Evolutionary conservation across 2,888 invertebrate species (phyloP), one percentile per base, ranked within the genome.

Genomic region (Amblyjoppa proteus): DNA sequence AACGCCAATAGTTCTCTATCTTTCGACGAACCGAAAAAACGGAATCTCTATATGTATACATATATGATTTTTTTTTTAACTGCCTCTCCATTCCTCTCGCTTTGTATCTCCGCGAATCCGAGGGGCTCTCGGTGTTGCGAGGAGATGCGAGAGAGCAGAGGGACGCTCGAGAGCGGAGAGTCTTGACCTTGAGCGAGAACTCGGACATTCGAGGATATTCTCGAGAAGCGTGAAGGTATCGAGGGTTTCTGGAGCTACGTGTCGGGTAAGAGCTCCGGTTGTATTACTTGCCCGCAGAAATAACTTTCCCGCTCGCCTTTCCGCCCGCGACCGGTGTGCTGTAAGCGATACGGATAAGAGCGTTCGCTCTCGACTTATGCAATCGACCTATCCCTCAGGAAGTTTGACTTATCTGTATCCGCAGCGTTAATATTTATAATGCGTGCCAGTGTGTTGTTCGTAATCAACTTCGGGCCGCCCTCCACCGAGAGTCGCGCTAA

Each of bases 321-420:
- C n/a, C 11, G 53, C 20, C 41, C 9, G 31, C 41, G 41, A 3
- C 34, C 49, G 25, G 45, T 9, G 82, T 82, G 78, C 73, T 9
- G 78, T 83, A 75, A 79, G 69, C 83, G 83, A 83, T 80, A 80
- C 64, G 83, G 77, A 77, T 81, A 84, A 74, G 3, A 31, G 9
- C 34, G 49, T 41, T 49, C 68, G 66, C 13, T 28, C 53, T 51
- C 34, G 68, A 31, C 77, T 81, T 81, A 84, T 58, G 81, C 77
- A 81, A 84, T 84, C 81, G 38, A 58, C 49, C 28, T 84, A 84
- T 84, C 84, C 3, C 16, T 73, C 76, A 79, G 83, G 75, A 80
- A 84, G 75, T 71, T 71, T 71, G 58, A 66, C 64, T 64, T 68
- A 76, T 73, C 64, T 61, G 51, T 66, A 76, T 51, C 41, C 61